A percentile compares a stretch with the other conserved stretches of the same genome.
These are phyloP conservation scores for Coenonympha arcania DNA, from an alignment of 2,888 invertebrate genomes.

Conservation along the genomic window DNA sequence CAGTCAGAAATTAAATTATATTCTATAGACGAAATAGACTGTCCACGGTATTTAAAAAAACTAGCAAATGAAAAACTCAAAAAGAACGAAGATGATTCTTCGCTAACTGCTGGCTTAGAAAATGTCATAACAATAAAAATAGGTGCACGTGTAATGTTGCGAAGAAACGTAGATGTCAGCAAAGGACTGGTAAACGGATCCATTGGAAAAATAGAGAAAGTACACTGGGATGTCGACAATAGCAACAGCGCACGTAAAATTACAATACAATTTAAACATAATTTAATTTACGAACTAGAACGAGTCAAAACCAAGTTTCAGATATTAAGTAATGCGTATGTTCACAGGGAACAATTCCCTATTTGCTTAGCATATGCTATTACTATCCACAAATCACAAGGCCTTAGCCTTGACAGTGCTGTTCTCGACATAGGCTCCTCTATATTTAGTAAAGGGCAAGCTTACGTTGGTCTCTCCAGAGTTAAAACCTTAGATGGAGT, in stretches of 20 bases:
- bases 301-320: constrained; percentile 30
- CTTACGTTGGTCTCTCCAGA: not conserved
- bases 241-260: not conserved
- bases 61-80: not conserved
- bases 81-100: not conserved
- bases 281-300: no score
- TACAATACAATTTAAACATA: not conserved
- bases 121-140: not conserved
- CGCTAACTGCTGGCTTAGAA: not conserved
- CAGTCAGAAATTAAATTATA: not conserved
- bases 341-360: constrained; percentile 24
- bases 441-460: constrained; percentile 1
- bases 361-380: constrained; percentile 28
- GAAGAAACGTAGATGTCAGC: not conserved
- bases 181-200: no score
- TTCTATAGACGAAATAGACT: not conserved
- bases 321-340: constrained; percentile 24
- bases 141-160: not conserved
- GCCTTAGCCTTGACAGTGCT: constrained; percentile 18
- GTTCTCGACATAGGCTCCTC: constrained; percentile 19
- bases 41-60: not conserved
- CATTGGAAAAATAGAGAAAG: no score
- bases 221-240: no score
- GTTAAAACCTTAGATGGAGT: not conserved
- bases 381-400: constrained; percentile 21